A percentile compares a stretch with the other conserved stretches of the same genome.
These are phyloP conservation scores for Lydus trimaculatus DNA, from an alignment of 2,888 invertebrate genomes.

Conservation along the genomic window DNA sequence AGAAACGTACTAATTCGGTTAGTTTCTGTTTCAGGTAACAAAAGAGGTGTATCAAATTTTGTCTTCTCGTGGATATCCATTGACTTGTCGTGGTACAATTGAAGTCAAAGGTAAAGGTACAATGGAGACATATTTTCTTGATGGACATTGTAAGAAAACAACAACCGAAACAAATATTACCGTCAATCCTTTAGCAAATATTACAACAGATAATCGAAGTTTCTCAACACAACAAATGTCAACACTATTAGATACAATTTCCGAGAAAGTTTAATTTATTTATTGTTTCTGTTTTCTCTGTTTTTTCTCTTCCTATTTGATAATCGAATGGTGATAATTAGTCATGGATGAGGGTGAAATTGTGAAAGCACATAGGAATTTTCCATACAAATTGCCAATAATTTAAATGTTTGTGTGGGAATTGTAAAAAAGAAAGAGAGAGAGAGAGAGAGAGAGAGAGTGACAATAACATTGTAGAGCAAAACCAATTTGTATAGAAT, in stretches of 20 bases:
- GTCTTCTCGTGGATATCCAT: conserved; percentile 75
- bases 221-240: conserved; percentile 36
- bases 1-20: background rate
- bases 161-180: conserved; percentile 52
- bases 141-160: conserved; percentile 50
- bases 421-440: too few species aligned
- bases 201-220: conserved; percentile 27
- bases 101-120: conserved; percentile 95
- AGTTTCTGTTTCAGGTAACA: conserved; percentile 71
- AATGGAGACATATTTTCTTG: conserved; percentile 89
- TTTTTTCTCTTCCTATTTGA: background rate
- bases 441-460: too few species aligned
- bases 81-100: conserved; percentile 86
- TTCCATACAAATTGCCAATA: background rate
- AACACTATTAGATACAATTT: conserved; percentile 49
- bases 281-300: background rate
- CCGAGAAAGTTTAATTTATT: conserved; percentile 44
- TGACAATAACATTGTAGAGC: too few species aligned
- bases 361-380: background rate
- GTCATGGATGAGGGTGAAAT: background rate
- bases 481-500: too few species aligned
- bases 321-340: too few species aligned
- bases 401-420: background rate
- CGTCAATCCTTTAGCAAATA: conserved; percentile 54
- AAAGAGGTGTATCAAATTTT: conserved; percentile 88